Conservation (phyloP, 2,797 vertebrate species). For the Gastrophryne carolinensis region DNA sequence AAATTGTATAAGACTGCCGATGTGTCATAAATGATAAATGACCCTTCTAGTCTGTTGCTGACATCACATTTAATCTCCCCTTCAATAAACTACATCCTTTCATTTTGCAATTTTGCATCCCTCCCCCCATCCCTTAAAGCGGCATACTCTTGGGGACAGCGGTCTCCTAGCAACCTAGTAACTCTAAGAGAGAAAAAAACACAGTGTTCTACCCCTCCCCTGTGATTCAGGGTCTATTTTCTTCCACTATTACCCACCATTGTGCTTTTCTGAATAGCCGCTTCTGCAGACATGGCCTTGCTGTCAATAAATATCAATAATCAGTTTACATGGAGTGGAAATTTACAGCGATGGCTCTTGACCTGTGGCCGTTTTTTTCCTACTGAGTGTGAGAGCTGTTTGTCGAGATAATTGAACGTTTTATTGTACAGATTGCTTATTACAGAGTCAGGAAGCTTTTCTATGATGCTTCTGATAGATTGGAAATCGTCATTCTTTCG, state of each 20-base stretch:
- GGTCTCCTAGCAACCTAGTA: slow-evolving; percentile 35
- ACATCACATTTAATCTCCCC: slow-evolving; percentile 32
- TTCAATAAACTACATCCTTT: slow-evolving; percentile 30
- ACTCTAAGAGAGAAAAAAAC: slow-evolving; percentile 20
- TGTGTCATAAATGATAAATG: slow-evolving; percentile 49
- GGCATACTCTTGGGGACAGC: neutral
- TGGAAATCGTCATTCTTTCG: too few species aligned
- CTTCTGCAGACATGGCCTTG: neutral
- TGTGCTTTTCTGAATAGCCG: neutral
- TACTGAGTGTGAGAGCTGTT: neutral
- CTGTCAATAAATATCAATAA: slow-evolving; percentile 13
- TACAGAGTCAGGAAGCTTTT: too few species aligned
- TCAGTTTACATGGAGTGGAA: neutral
- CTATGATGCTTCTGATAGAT: too few species aligned
- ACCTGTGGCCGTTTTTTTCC: neutral
- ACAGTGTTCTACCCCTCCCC: neutral
- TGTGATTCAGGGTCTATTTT: slow-evolving; percentile 5
- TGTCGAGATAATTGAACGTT: neutral
- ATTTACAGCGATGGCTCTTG: neutral
- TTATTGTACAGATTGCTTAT: neutral
- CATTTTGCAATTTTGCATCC: slow-evolving; percentile 27
- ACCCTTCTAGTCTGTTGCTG: neutral
- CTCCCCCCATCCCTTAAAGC: slow-evolving; percentile 30
- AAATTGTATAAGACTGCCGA: slow-evolving; percentile 29
- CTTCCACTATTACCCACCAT: neutral